Percentiles rank a stretch among this genome's conserved stretches.
Conservation (phyloP, 2,113 vertebrate species). For the Trogon surrucura region DNA sequence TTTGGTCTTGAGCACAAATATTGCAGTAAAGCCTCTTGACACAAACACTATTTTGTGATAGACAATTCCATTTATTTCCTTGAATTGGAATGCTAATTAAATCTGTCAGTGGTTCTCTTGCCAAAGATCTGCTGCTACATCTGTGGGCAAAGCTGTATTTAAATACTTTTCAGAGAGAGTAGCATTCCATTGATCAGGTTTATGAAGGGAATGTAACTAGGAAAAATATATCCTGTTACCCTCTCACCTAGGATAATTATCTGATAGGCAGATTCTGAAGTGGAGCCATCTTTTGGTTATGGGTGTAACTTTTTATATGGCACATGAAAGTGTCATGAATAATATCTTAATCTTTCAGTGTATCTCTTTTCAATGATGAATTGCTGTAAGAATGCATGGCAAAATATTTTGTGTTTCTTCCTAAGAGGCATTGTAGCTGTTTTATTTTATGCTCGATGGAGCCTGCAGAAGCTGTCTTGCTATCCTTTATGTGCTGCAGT, state of each 20-base stretch:
- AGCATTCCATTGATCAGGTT: conserved; percentile 20
- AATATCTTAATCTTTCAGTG: not conserved
- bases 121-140: conserved; percentile 44
- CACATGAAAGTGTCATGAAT: not conserved
- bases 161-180: conserved; percentile 33
- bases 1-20: conserved; percentile 12
- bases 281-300: conserved; percentile 12
- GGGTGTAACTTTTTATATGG: conserved; percentile 24
- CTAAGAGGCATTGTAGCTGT: not conserved
- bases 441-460: not conserved
- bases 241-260: conserved; percentile 29
- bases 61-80: conserved; percentile 32
- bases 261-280: conserved; percentile 8
- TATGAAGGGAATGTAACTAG: not conserved
- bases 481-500: not conserved
- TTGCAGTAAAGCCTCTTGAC: conserved; percentile 10
- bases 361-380: conserved; percentile 19
- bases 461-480: not conserved
- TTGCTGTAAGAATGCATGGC: conserved; percentile 37
- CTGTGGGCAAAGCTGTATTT: conserved; percentile 48
- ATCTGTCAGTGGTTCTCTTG: conserved; percentile 28
- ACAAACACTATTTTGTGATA: conserved; percentile 35
- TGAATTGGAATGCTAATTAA: conserved; percentile 50
- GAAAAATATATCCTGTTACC: conserved; percentile 36
- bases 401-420: conserved; percentile 3